phyloP scores from a whole-genome alignment of 1,140 invertebrate species.

The Agraylea sexmaculata region DNA sequence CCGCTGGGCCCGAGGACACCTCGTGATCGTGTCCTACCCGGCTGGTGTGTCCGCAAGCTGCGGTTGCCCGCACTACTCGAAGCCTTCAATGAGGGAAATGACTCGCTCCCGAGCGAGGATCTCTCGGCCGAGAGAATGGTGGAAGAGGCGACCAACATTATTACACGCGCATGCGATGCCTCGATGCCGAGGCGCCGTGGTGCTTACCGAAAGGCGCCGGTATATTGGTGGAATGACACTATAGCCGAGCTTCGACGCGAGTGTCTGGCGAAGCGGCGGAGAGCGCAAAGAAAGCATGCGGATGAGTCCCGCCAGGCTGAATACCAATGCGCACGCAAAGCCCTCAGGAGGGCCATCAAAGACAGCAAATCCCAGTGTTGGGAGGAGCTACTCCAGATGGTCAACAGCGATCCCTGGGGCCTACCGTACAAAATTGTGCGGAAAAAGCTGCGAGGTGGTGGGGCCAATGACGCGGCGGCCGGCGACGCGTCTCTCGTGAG shows the following conservation, averaged over 20 bases:
- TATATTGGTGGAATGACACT: constrained; percentile 26
- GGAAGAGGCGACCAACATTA: constrained; percentile 7
- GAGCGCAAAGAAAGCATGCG: not conserved
- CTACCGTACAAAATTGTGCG: too few relatives aligned
- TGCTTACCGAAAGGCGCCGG: not conserved
- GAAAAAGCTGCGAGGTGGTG: too few relatives aligned
- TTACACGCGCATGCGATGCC: constrained; percentile 13
- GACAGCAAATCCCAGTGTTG: too few relatives aligned
- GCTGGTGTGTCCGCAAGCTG: not conserved
- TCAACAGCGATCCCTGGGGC: too few relatives aligned
- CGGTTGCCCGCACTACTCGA: too few relatives aligned
- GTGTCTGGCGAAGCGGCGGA: constrained; percentile 17
- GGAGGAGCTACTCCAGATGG: too few relatives aligned
- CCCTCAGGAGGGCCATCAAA: too few relatives aligned
- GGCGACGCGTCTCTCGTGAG: too few relatives aligned
- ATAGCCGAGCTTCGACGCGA: constrained; percentile 19
- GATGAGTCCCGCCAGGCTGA: too few relatives aligned
- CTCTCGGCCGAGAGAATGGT: constrained; percentile 5
- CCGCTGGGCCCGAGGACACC: not conserved
- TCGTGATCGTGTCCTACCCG: too few relatives aligned
- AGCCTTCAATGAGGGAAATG: not conserved
- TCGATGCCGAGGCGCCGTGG: constrained; percentile 4
- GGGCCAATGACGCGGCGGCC: too few relatives aligned
- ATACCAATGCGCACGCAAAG: too few relatives aligned
- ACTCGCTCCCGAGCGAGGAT: not conserved